A percentile compares a stretch with the other conserved stretches of the same genome.
Conservation (phyloP, 2,113 vertebrate genomes). For the Pseudorasbora parva region DNA sequence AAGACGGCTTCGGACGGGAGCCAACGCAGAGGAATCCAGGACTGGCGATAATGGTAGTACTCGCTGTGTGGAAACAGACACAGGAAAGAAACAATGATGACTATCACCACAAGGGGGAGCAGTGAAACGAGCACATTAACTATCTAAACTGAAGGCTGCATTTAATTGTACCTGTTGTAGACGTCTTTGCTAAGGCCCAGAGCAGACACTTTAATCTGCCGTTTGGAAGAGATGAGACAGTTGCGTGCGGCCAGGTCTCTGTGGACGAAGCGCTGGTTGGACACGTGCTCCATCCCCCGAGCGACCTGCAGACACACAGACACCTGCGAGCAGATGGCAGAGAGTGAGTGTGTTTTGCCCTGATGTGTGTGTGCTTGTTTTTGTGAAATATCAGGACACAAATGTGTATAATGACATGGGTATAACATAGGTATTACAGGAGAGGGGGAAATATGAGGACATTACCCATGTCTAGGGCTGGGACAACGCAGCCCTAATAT, state of each 20-base stretch:
- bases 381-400: too few species aligned
- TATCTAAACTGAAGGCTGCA: not conserved
- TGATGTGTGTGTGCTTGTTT: not conserved
- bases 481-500: too few species aligned
- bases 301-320: slow-evolving; percentile 83
- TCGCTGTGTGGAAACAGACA: slow-evolving; percentile 71
- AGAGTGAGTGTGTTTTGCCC: not conserved
- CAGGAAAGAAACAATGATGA: not conserved
- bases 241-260: slow-evolving; percentile 85
- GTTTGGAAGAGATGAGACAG: slow-evolving; percentile 82
- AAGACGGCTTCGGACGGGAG: slow-evolving; percentile 84
- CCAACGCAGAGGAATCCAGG: slow-evolving; percentile 87
- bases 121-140: not conserved
- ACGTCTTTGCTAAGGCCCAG: slow-evolving; percentile 88
- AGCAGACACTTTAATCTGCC: slow-evolving; percentile 83
- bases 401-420: too few species aligned
- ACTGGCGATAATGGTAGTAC: slow-evolving; percentile 87
- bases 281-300: slow-evolving; percentile 84
- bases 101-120: not conserved
- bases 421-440: too few species aligned
- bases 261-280: slow-evolving; percentile 84
- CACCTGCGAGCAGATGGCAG: slow-evolving; percentile 70
- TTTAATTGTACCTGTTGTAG: slow-evolving; percentile 80
- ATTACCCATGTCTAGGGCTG: too few species aligned
- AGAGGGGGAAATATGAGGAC: too few species aligned